These are phyloP conservation scores for Rhodeus uyekii DNA, from an alignment of 2,797 vertebrate species.

Conservation along the genomic window DNA sequence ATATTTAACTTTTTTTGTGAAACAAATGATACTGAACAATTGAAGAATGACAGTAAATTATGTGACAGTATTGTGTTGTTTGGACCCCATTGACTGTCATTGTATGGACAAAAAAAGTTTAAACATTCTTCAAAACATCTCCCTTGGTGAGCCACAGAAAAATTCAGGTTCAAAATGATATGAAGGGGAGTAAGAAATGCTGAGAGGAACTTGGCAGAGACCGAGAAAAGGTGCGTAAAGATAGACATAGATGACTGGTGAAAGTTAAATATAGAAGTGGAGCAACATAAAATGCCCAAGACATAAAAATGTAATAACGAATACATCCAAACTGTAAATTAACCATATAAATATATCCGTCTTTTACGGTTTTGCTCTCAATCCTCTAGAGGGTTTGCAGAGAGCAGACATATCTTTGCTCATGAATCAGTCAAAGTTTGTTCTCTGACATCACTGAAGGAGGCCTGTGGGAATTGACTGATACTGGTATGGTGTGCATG, in stretches of 20 bases:
- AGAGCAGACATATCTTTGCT: conserved; percentile 18
- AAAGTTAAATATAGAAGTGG: conserved; percentile 16
- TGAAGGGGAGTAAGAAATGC: no score
- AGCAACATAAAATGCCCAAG: conserved; percentile 15
- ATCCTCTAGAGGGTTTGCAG: conserved; percentile 19
- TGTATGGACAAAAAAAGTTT: not conserved
- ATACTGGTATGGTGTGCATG: conserved; percentile 7
- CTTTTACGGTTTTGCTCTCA: not conserved
- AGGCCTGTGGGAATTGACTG: conserved; percentile 27
- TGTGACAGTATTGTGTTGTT: no score
- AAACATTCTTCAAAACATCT: not conserved
- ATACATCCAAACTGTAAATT: conserved; percentile 3
- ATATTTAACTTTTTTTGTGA: not conserved
- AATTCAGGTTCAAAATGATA: not conserved
- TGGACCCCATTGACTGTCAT: not conserved
- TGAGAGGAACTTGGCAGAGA: not conserved
- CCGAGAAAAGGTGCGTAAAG: not conserved
- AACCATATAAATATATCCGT: conserved; percentile 7
- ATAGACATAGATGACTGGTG: not conserved
- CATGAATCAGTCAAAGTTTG: conserved; percentile 39
- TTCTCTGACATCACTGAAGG: conserved; percentile 28
- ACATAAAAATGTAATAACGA: conserved; percentile 13
- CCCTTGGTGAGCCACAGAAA: not conserved
- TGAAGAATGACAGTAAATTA: no score
- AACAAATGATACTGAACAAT: no score